phyloP scores from a whole-genome alignment of 2,113 vertebrate genomes.

The Myxocyprinus asiaticus region DNA sequence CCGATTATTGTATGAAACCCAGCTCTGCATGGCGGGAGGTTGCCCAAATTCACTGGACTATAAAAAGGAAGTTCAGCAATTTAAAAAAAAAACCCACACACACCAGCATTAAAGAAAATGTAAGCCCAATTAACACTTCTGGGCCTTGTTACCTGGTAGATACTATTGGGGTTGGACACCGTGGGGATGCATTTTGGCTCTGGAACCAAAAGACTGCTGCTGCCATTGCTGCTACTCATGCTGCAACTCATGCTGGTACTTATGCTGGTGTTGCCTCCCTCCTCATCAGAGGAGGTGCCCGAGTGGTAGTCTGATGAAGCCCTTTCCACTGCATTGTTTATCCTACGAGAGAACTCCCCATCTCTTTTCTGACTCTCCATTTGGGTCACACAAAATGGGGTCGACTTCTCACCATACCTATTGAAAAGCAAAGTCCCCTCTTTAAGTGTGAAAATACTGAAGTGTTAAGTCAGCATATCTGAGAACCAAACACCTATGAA shows the following conservation, averaged over 20 bases:
- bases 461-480: background rate
- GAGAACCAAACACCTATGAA: background rate
- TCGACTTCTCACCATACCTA: conserved; percentile 89
- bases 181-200: conserved; percentile 82
- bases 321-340: conserved; percentile 82
- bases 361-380: conserved; percentile 68
- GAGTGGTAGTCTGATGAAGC: conserved; percentile 78
- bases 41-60: conserved; percentile 78
- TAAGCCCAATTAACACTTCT: background rate
- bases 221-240: conserved; percentile 41
- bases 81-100: background rate
- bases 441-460: no score
- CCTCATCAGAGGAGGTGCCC: conserved; percentile 83
- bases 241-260: conserved; percentile 50
- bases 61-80: background rate
- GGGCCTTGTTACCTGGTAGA: conserved; percentile 82
- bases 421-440: background rate
- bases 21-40: conserved; percentile 68
- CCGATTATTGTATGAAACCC: conserved; percentile 75
- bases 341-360: conserved; percentile 78
- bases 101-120: no score
- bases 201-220: conserved; percentile 32
- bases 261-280: conserved; percentile 65
- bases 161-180: conserved; percentile 92
- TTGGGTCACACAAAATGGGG: conserved; percentile 82